phyloP scores from a whole-genome alignment of 2,797 vertebrate genomes.

The Artibeus lituratus region DNA sequence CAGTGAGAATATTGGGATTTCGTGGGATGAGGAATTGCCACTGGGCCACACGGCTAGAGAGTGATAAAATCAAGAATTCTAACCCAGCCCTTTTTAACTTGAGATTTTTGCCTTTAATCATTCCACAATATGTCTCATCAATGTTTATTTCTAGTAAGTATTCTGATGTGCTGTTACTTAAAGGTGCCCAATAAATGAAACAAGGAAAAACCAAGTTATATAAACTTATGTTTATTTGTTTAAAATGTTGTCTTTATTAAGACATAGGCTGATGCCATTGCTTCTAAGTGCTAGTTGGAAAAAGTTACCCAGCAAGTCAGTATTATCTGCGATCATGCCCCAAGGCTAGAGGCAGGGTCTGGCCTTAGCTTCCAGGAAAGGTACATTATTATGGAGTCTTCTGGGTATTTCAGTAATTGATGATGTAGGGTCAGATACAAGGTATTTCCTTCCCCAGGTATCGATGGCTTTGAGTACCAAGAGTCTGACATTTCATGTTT shows the following conservation, averaged over 20 bases:
- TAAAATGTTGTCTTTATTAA: conserved; percentile 42
- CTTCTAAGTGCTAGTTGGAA: not conserved
- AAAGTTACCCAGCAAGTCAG: not conserved
- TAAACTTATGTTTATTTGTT: conserved; percentile 4
- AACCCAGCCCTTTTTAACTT: not conserved
- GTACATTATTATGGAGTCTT: not conserved
- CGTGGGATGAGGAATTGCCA: not conserved
- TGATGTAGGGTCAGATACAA: not conserved
- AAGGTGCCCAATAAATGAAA: not conserved
- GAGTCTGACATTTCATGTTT: not conserved
- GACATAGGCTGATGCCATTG: not conserved
- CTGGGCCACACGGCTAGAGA: not conserved
- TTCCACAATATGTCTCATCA: not conserved
- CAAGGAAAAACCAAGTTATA: not conserved
- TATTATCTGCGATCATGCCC: not conserved
- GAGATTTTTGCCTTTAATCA: not conserved
- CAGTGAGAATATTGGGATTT: not conserved
- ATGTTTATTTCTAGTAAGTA: conserved; percentile 14
- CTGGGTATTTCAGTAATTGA: not conserved
- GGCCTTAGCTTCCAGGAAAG: not conserved
- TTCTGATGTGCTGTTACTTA: not conserved
- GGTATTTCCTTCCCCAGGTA: not conserved
- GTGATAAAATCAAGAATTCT: not conserved
- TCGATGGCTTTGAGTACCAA: not conserved
- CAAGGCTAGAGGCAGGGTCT: not conserved